These are phyloP conservation scores for Pachypanchax playfairii DNA, from an alignment of 2,113 vertebrate species.

Conservation along the genomic window DNA sequence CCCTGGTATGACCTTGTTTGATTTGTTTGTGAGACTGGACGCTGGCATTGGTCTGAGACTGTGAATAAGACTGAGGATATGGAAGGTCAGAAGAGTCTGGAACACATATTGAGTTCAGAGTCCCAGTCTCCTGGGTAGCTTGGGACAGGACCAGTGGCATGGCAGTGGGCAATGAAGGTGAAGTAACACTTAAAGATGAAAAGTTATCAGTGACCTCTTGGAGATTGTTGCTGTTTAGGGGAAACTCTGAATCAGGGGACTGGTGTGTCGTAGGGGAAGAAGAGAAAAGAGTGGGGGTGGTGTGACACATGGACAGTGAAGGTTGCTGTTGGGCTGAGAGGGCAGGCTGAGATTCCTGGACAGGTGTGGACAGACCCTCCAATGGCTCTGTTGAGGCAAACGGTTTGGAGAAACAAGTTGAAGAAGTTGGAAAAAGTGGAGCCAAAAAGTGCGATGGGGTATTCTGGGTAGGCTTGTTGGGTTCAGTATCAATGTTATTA, in stretches of 20 bases:
- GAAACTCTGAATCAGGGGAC: slow-evolving; percentile 17
- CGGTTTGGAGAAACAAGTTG: slow-evolving; percentile 38
- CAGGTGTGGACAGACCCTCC: slow-evolving; percentile 72
- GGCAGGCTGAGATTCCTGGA: slow-evolving; percentile 78
- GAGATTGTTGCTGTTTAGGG: slow-evolving; percentile 19
- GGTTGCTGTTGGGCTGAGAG: slow-evolving; percentile 41
- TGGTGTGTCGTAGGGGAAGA: slow-evolving; percentile 23
- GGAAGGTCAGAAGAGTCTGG: slow-evolving; percentile 34
- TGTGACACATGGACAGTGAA: slow-evolving; percentile 21
- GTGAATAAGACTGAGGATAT: slow-evolving; percentile 17
- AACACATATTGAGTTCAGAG: slow-evolving; percentile 33
- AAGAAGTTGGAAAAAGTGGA: slow-evolving; percentile 13
- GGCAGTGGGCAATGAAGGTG: slow-evolving; percentile 28
- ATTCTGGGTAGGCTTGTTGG: slow-evolving; percentile 24
- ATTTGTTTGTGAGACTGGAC: slow-evolving; percentile 45
- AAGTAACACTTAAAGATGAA: slow-evolving; percentile 47
- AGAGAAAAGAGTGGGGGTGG: slow-evolving; percentile 16
- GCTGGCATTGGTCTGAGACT: slow-evolving; percentile 17
- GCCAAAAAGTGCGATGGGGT: slow-evolving; percentile 15
- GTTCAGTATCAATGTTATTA: slow-evolving; percentile 60
- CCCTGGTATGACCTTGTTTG: slow-evolving; percentile 40
- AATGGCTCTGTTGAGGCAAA: slow-evolving; percentile 47
- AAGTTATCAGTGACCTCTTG: slow-evolving; percentile 29
- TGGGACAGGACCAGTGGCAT: slow-evolving; percentile 45
- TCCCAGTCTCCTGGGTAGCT: slow-evolving; percentile 51